A percentile compares a stretch with the other conserved stretches of the same genome.
These are phyloP conservation scores for Nomia melanderi DNA, from an alignment of 1,140 invertebrate genomes.

Conservation along the genomic window DNA sequence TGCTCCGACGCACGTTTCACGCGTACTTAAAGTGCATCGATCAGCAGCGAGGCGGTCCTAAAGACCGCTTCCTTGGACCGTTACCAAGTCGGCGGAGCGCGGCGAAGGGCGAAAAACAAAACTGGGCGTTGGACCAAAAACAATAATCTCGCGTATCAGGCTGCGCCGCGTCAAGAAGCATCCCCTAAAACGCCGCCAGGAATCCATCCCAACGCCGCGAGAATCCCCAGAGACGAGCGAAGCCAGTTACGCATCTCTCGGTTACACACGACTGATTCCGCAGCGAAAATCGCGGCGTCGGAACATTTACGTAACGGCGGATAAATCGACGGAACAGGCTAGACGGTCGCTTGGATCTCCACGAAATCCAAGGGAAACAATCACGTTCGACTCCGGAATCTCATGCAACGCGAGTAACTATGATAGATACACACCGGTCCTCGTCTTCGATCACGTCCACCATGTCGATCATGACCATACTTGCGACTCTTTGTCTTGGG, in stretches of 20 bases:
- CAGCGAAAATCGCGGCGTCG: conserved; percentile 16
- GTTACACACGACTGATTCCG: background rate
- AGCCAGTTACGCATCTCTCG: no score
- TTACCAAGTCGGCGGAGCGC: background rate
- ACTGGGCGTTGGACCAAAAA: conserved; percentile 49
- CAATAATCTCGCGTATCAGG: background rate
- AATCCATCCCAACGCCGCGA: no score
- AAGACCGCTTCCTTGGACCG: conserved; percentile 8
- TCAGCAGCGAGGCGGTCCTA: background rate
- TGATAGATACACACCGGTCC: conserved; percentile 72
- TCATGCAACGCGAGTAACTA: background rate
- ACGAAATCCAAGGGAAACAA: background rate
- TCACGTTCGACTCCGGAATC: no score
- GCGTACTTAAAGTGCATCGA: background rate
- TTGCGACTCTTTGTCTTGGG: conserved; percentile 30
- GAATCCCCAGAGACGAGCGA: no score
- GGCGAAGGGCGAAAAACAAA: conserved; percentile 22
- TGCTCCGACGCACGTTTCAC: background rate
- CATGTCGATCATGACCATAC: conserved; percentile 80
- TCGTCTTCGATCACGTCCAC: conserved; percentile 76
- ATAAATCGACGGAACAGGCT: background rate
- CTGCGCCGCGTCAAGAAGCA: no score
- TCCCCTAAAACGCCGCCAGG: no score
- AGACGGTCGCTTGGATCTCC: background rate
- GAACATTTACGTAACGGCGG: conserved; percentile 41